Conservation (phyloP, 2,797 vertebrate species). For the Acrossocheilus fasciatus region DNA sequence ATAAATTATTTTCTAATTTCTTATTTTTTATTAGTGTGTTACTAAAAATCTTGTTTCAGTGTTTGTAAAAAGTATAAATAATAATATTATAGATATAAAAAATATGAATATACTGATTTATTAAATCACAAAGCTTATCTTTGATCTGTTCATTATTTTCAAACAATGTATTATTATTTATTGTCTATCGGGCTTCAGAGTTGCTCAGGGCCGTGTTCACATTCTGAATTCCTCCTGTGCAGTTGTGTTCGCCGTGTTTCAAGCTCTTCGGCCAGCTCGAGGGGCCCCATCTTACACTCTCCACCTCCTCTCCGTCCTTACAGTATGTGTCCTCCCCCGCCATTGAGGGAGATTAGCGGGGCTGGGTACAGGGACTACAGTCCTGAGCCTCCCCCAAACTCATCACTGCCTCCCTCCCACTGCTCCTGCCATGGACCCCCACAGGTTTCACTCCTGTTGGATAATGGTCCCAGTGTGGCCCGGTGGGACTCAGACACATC, state of each 20-base stretch:
- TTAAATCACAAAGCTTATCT: neutral
- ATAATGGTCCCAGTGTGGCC: constrained; percentile 71
- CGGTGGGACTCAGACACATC: constrained; percentile 72
- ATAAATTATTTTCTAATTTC: neutral
- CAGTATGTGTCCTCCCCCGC: constrained; percentile 45
- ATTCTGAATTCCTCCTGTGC: constrained; percentile 1
- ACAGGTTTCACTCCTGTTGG: constrained; percentile 73
- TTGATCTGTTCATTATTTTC: neutral
- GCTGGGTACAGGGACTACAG: constrained; percentile 23
- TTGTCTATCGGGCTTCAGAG: neutral
- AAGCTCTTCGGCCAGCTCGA: constrained; percentile 16
- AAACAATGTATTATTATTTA: neutral
- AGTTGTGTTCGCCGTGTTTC: constrained; percentile 5
- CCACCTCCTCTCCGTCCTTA: constrained; percentile 31
- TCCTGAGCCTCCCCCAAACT: constrained; percentile 35
- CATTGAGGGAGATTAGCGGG: constrained; percentile 39
- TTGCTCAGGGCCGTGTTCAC: neutral
- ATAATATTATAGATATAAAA: neutral
- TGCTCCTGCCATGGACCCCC: constrained; percentile 61
- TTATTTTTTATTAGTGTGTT: neutral
- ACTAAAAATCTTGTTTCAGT: neutral
- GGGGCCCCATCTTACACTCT: constrained; percentile 29
- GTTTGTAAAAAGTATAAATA: neutral
- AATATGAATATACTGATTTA: neutral
- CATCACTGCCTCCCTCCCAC: constrained; percentile 43